Conservation (phyloP, 2,797 vertebrate species). For the Taenioides sp. region DNA sequence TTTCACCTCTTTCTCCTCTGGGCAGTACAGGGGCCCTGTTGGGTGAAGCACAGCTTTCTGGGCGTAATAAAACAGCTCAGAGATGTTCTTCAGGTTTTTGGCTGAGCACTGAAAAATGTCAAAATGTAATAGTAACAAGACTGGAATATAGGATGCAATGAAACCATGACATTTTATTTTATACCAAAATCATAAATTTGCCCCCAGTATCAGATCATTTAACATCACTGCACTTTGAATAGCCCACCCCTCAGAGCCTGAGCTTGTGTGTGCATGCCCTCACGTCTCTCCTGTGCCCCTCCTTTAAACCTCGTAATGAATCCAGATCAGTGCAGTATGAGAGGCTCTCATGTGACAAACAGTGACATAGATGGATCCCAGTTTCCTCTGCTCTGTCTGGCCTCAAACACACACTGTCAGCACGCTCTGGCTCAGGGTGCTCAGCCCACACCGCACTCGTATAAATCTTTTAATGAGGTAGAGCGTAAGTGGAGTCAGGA, state of each 20-base stretch:
- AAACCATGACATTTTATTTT: not conserved
- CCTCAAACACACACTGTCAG: slow-evolving; percentile 32
- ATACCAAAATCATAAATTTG: not conserved
- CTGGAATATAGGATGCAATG: not conserved
- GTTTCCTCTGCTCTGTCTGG: slow-evolving; percentile 32
- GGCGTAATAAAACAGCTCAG: slow-evolving; percentile 97
- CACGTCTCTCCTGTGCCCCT: slow-evolving; percentile 44
- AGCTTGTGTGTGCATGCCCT: slow-evolving; percentile 33
- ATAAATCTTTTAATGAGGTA: slow-evolving; percentile 40
- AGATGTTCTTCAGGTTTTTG: slow-evolving; percentile 99
- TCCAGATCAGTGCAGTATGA: slow-evolving; percentile 28
- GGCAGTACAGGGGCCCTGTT: slow-evolving; percentile 95
- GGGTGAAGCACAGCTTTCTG: slow-evolving; percentile 99
- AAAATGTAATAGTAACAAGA: not conserved
- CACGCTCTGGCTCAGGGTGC: not conserved
- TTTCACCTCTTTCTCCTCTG: slow-evolving; percentile 96
- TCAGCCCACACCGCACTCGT: not conserved
- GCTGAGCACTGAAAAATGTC: slow-evolving; percentile 88
- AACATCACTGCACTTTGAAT: not conserved
- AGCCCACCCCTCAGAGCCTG: not conserved
- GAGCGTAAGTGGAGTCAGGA: slow-evolving; percentile 38
- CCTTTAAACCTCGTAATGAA: slow-evolving; percentile 61
- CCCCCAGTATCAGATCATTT: not conserved
- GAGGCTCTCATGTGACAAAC: slow-evolving; percentile 28
- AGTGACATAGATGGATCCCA: slow-evolving; percentile 9